A percentile compares a stretch with the other conserved stretches of the same genome.
These are phyloP conservation scores for Ferrisia virgata DNA, from an alignment of 2,888 invertebrate genomes.

Conservation along the genomic window DNA sequence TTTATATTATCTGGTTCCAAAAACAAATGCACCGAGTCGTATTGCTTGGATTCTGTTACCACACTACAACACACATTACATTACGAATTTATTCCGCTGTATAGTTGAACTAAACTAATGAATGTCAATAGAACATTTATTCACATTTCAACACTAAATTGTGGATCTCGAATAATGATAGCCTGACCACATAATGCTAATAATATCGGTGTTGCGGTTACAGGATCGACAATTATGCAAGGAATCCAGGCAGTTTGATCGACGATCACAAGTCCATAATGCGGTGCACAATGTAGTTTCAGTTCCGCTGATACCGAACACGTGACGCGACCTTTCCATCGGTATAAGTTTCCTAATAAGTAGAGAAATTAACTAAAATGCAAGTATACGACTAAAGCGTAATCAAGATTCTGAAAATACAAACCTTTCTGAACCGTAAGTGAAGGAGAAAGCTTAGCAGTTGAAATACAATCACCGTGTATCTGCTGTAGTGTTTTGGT, in stretches of 20 bases:
- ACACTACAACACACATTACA: neutral
- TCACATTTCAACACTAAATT: neutral
- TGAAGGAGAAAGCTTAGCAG: neutral
- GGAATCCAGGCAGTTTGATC: neutral
- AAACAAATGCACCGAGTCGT: neutral
- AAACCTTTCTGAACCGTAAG: neutral
- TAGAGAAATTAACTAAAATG: neutral
- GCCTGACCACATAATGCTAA: neutral
- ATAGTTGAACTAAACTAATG: neutral
- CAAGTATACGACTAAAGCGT: neutral
- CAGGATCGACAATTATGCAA: constrained; percentile 20
- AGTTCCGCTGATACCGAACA: neutral
- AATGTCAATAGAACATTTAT: neutral
- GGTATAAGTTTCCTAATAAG: neutral
- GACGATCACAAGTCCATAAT: neutral
- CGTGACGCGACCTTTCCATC: constrained; percentile 21
- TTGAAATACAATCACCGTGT: neutral
- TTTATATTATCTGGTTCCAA: neutral
- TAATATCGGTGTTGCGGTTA: neutral
- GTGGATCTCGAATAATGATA: neutral
- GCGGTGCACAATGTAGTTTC: neutral
- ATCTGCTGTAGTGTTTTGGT: neutral
- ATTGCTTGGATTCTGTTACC: neutral
- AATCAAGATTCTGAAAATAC: neutral
- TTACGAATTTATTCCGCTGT: neutral